A percentile compares a stretch with the other conserved stretches of the same genome.
Conservation (phyloP, 2,888 invertebrate species). For the Pomacea canaliculata region DNA sequence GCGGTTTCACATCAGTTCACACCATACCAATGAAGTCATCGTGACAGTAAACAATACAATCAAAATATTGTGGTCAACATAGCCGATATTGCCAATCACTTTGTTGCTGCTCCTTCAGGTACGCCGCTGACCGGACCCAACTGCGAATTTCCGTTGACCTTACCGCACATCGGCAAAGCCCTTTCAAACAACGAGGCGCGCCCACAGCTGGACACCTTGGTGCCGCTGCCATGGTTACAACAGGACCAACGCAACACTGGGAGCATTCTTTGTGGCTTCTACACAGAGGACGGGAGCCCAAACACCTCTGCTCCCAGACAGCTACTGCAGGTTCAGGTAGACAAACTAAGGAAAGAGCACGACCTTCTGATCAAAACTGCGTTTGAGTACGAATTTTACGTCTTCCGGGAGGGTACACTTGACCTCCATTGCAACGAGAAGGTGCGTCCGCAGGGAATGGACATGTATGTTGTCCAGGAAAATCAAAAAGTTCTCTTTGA, state of each 20-base stretch:
- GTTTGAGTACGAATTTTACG: conserved; percentile 18
- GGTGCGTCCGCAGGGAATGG: not conserved
- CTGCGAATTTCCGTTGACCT: too few relatives aligned
- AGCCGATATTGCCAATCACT: too few relatives aligned
- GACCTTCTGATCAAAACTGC: conserved; percentile 6
- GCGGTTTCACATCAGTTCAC: too few relatives aligned
- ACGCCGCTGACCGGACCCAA: too few relatives aligned
- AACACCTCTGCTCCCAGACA: conserved; percentile 14
- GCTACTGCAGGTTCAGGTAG: not conserved
- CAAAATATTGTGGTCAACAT: too few relatives aligned
- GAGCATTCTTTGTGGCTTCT: conserved; percentile 16
- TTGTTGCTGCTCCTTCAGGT: too few relatives aligned
- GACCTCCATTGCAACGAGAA: conserved; percentile 1
- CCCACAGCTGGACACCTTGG: conserved; percentile 10
- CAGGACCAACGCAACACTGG: not conserved
- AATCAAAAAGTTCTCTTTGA: not conserved
- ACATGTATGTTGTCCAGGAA: conserved; percentile 2
- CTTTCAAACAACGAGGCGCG: not conserved
- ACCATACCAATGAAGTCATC: too few relatives aligned
- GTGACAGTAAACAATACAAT: too few relatives aligned
- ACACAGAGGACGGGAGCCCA: not conserved
- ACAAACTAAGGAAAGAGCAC: not conserved
- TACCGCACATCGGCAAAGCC: too few relatives aligned
- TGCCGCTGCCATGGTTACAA: conserved; percentile 9
- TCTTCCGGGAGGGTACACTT: conserved; percentile 8